A percentile compares a stretch with the other conserved stretches of the same genome.
These are phyloP conservation scores for Xiphydria camelus DNA, from an alignment of 2,888 invertebrate genomes.

Conservation along the genomic window DNA sequence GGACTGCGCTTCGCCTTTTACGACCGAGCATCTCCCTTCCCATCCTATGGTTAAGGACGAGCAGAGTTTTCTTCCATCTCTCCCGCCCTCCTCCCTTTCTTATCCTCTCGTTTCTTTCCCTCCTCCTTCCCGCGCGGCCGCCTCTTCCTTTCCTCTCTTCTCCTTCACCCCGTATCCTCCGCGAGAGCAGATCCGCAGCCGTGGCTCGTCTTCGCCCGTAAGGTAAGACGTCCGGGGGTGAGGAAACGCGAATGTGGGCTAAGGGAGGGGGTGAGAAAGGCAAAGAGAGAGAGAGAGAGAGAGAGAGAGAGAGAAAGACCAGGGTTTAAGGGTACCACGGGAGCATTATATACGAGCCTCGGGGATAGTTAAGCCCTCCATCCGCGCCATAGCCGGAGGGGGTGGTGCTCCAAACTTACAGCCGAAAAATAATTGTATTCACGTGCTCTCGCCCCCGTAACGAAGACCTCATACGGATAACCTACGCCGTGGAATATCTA, in stretches of 20 bases:
- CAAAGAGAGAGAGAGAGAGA: too few relatives aligned
- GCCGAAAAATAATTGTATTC: slow-evolving; percentile 37
- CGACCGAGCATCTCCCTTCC: slow-evolving; percentile 32
- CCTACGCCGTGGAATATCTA: too few relatives aligned
- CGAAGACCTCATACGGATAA: too few relatives aligned
- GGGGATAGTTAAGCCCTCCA: neutral
- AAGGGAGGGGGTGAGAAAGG: neutral
- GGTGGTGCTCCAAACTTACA: slow-evolving; percentile 13
- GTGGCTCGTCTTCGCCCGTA: slow-evolving; percentile 16
- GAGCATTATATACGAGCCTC: slow-evolving; percentile 1
- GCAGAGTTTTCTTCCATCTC: slow-evolving; percentile 12
- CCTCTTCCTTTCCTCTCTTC: slow-evolving; percentile 14
- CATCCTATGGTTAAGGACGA: neutral
- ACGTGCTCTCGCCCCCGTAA: slow-evolving; percentile 26
- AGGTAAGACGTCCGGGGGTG: neutral
- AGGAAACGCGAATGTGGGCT: neutral
- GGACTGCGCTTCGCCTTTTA: slow-evolving; percentile 48
- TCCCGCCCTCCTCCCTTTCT: slow-evolving; percentile 19
- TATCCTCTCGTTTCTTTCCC: slow-evolving; percentile 23
- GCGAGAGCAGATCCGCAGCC: slow-evolving; percentile 19
- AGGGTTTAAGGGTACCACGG: neutral
- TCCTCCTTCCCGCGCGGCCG: slow-evolving; percentile 19
- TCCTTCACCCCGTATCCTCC: slow-evolving; percentile 11
- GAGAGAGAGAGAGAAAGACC: too few relatives aligned
- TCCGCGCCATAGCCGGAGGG: slow-evolving; percentile 4